Evolutionary conservation across 2,888 invertebrate species (phyloP).

Genomic region (Uloborus plumipes): DNA sequence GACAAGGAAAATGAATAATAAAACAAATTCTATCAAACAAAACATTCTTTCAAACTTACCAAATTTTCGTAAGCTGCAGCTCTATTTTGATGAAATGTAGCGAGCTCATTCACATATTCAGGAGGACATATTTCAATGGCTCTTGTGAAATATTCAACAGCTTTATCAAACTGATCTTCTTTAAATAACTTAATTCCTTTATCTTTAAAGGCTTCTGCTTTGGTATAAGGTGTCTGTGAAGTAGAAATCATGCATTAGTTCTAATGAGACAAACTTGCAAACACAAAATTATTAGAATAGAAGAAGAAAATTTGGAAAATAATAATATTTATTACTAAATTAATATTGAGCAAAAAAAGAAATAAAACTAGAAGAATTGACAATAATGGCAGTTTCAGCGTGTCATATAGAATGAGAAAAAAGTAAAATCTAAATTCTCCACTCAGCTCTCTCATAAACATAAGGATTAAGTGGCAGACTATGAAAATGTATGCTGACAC

Average conservation of each 20-base stretch:
- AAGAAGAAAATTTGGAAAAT: background rate
- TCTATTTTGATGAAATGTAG: conserved; percentile 95
- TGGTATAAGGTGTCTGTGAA: conserved; percentile 68
- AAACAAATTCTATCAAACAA: background rate
- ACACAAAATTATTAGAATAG: background rate
- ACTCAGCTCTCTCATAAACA: too few species aligned
- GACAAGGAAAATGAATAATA: too few species aligned
- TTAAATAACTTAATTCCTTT: conserved; percentile 74
- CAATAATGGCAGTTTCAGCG: too few species aligned
- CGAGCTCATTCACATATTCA: conserved; percentile 80
- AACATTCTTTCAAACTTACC: conserved; percentile 71
- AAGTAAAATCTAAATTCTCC: too few species aligned
- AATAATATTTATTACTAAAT: too few species aligned
- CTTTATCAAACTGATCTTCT: conserved; percentile 72
- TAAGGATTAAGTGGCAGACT: too few species aligned
- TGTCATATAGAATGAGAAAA: too few species aligned
- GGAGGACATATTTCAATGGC: conserved; percentile 73
- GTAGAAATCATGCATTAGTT: background rate
- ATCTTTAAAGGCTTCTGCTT: conserved; percentile 77
- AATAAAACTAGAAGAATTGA: too few species aligned
- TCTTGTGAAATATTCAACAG: conserved; percentile 73
- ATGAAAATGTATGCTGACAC: too few species aligned
- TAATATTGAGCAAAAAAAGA: too few species aligned
- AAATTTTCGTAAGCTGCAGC: conserved; percentile 95
- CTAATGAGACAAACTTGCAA: background rate